A percentile compares a stretch with the other conserved stretches of the same genome.
Conservation (phyloP, 2,797 vertebrate genomes). For the Neosilurus mollespiculum region DNA sequence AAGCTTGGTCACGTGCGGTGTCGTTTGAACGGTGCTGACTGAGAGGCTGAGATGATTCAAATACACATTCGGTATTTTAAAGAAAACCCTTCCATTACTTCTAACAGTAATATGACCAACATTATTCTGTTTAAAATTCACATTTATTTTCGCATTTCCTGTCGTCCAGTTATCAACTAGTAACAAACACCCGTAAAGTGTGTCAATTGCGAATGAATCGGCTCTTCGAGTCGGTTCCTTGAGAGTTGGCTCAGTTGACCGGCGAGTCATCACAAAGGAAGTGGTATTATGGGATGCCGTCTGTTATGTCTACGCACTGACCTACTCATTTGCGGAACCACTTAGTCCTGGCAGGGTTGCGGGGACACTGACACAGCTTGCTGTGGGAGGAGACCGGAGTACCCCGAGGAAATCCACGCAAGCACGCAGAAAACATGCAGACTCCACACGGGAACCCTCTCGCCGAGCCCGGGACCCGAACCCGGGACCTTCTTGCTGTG, state of each 20-base stretch:
- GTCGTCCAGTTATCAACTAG: not conserved
- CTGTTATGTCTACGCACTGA: not conserved
- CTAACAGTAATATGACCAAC: constrained; percentile 13
- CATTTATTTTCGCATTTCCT: not conserved
- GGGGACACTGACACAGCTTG: too few relatives aligned
- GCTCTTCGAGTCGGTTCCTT: not conserved
- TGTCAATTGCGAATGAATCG: not conserved
- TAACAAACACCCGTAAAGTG: too few relatives aligned
- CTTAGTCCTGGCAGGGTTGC: too few relatives aligned
- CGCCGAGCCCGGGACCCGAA: too few relatives aligned
- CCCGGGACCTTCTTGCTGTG: too few relatives aligned
- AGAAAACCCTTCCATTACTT: constrained; percentile 39
- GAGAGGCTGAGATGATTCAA: not conserved
- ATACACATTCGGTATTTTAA: not conserved
- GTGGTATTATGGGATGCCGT: not conserved
- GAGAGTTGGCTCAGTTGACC: too few relatives aligned
- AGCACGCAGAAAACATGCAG: too few relatives aligned
- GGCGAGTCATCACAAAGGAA: not conserved
- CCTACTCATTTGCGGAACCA: too few relatives aligned
- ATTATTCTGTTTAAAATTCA: not conserved
- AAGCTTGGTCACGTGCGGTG: too few relatives aligned
- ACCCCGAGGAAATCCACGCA: too few relatives aligned
- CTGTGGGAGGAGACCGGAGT: too few relatives aligned
- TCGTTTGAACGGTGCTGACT: not conserved
- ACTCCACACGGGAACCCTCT: too few relatives aligned